phyloP scores from a whole-genome alignment of 2,888 invertebrate genomes.

The Eledone cirrhosa region DNA sequence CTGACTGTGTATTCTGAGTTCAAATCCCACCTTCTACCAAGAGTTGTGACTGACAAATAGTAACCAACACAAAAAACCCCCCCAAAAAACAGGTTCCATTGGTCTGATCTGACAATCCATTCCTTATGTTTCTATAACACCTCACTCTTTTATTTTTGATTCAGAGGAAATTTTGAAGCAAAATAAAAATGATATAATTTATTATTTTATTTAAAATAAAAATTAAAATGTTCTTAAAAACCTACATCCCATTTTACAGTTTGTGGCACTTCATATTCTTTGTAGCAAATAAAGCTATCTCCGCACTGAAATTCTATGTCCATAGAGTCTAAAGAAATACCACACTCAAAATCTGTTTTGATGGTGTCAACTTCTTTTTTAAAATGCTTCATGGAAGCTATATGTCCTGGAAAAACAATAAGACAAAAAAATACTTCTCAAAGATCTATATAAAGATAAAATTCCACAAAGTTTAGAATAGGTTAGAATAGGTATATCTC shows the following conservation, averaged over 20 bases:
- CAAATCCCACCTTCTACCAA: no score
- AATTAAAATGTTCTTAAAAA: conserved; percentile 42
- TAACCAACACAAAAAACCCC: no score
- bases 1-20: no score
- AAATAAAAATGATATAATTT: no score
- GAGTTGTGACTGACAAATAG: no score
- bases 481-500: no score
- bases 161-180: no score
- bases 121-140: no score
- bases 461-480: no score
- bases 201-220: background rate
- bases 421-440: background rate
- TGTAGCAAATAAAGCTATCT: conserved; percentile 83
- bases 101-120: no score
- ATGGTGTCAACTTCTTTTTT: conserved; percentile 87
- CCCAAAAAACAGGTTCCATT: no score
- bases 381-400: conserved; percentile 86
- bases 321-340: conserved; percentile 78
- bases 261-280: conserved; percentile 74
- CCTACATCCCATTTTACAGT: conserved; percentile 81
- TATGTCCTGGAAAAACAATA: conserved; percentile 69
- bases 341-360: conserved; percentile 88
- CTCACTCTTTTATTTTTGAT: no score
- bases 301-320: conserved; percentile 76
- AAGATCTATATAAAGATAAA: background rate